phyloP scores from a whole-genome alignment of 1,140 invertebrate species.

The Achroia grisella region DNA sequence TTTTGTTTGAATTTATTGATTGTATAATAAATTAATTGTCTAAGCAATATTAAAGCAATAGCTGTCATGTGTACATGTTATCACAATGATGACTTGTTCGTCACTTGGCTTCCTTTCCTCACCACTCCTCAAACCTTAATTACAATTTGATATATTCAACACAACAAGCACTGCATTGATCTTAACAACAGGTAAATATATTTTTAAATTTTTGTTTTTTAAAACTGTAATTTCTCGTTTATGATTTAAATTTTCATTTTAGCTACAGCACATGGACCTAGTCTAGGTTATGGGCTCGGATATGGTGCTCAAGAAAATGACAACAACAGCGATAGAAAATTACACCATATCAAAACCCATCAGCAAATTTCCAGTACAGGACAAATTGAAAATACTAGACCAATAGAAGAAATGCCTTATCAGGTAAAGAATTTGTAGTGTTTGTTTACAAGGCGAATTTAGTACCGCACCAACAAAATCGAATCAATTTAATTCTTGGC shows the following conservation, averaged over 20 bases:
- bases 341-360: slow-evolving; percentile 70
- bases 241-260: slow-evolving; percentile 15
- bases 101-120: slow-evolving; percentile 41
- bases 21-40: not conserved
- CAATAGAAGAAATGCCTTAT: slow-evolving; percentile 74
- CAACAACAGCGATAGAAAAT: slow-evolving; percentile 53
- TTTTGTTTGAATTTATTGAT: not conserved
- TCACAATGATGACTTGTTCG: slow-evolving; percentile 46
- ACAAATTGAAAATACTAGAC: slow-evolving; percentile 53
- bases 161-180: no score
- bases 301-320: slow-evolving; percentile 61
- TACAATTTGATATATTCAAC: no score
- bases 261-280: slow-evolving; percentile 71
- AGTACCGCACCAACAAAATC: no score
- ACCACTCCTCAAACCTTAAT: slow-evolving; percentile 13
- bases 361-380: slow-evolving; percentile 58
- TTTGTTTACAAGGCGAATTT: no score
- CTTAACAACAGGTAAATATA: no score
- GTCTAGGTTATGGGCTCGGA: slow-evolving; percentile 60
- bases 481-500: no score
- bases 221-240: not conserved
- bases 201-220: not conserved
- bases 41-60: not conserved
- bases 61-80: slow-evolving; percentile 63
- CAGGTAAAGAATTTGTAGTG: slow-evolving; percentile 70